A percentile compares a stretch with the other conserved stretches of the same genome.
phyloP scores from a whole-genome alignment of 2,888 invertebrate genomes.

The Perizoma flavofasciatum region DNA sequence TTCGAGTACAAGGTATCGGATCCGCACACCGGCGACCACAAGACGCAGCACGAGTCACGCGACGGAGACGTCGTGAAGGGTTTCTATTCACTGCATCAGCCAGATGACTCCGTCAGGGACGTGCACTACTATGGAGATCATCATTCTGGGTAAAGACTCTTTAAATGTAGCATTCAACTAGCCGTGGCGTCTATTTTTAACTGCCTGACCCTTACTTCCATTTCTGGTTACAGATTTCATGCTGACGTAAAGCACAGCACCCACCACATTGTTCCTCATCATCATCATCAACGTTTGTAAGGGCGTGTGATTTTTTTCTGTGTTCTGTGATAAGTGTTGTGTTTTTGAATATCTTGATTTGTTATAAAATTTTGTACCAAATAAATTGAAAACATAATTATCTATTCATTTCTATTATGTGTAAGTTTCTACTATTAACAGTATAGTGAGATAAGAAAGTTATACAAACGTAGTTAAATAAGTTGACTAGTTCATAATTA shows the following conservation, averaged over 20 bases:
- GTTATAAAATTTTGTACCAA: too few species aligned
- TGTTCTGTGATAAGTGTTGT: too few species aligned
- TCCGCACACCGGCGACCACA: slow-evolving; percentile 74
- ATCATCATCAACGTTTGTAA: slow-evolving; percentile 35
- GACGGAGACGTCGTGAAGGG: slow-evolving; percentile 83
- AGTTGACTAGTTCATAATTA: too few species aligned
- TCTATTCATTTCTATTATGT: too few species aligned
- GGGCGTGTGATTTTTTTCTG: not conserved
- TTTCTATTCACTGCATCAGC: slow-evolving; percentile 65
- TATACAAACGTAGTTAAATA: too few species aligned
- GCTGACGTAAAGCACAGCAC: slow-evolving; percentile 42
- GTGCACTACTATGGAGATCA: slow-evolving; percentile 74
- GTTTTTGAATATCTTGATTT: too few species aligned
- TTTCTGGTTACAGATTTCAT: slow-evolving; percentile 37
- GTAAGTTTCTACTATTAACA: too few species aligned
- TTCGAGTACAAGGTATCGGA: slow-evolving; percentile 75
- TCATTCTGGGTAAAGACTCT: slow-evolving; percentile 60
- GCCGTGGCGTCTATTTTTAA: too few species aligned
- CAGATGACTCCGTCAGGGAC: slow-evolving; percentile 70
- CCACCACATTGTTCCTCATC: slow-evolving; percentile 46
- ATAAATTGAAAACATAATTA: too few species aligned
- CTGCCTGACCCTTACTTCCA: too few species aligned
- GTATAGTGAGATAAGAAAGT: too few species aligned
- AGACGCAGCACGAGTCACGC: slow-evolving; percentile 71
- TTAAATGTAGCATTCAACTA: too few species aligned